Base-by-base conservation (phyloP, 2,888 invertebrate species). In the Phaedon cochleariae region DNA sequence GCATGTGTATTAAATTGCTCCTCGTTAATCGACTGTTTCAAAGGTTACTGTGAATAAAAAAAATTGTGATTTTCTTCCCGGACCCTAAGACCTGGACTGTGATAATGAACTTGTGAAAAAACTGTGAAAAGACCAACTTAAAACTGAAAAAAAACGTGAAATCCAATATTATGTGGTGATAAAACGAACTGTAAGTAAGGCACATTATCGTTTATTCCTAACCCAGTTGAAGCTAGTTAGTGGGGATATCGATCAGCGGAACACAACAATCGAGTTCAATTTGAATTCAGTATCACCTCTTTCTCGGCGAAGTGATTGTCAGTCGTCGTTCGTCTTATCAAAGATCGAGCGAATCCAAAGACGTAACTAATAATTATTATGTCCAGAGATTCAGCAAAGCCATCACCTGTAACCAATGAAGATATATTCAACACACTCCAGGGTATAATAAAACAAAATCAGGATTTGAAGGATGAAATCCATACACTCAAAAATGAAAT, bases 401-500 rank as follows among this genome's bases (percentile, higher is more conserved):
- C 18, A 2, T 17, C 48, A 41, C 45, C 45, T 17, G 20, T 48
- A 48, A 48, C 48, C 18, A 48, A 10, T 17, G 48, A 48, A 48
- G 48, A 48, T 17, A n/a, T 48, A 48, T 48, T 48, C 48, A 17
- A 48, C 9, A 10, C 48, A n/a, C 48, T 48, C 18, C 48, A 48
- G 48, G 48, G 48, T 20, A 48, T 48, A 48, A 48, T 48, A 48
- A 48, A 48, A 17, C 18, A 48, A 48, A 48, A 48, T 17, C 17
- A 48, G n/a, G 7, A 48, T n/a, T 48, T 5, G n/a, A n/a, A n/a
- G n/a, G n/a, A n/a, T n/a, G n/a, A n/a, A n/a, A n/a, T n/a, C n/a
- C n/a, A n/a, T n/a, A n/a, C n/a, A n/a, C n/a, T n/a, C n/a, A n/a
- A n/a, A n/a, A n/a, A n/a, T n/a, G n/a, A n/a, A n/a, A n/a, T n/a